Conservation (phyloP, 2,888 invertebrate genomes). For the Ormia ochracea region DNA sequence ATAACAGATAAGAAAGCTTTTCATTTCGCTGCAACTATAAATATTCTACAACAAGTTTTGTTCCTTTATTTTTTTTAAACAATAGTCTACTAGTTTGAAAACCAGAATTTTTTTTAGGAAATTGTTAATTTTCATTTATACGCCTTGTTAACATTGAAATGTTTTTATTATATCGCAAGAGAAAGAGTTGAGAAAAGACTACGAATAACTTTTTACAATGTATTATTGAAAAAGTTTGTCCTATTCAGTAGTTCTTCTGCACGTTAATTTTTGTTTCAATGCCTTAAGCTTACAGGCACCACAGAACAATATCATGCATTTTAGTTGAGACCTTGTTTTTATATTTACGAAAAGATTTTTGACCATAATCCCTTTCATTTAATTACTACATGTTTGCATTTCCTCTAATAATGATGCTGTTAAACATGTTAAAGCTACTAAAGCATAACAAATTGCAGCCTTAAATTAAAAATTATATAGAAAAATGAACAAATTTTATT, state of each 20-base stretch:
- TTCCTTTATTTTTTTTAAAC: too few relatives aligned
- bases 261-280: neutral
- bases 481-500: neutral
- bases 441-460: constrained; percentile 7
- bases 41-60: too few relatives aligned
- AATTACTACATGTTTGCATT: constrained; percentile 22
- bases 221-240: constrained; percentile 31
- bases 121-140: too few relatives aligned
- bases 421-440: constrained; percentile 22
- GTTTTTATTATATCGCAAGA: neutral
- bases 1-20: too few relatives aligned
- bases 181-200: neutral
- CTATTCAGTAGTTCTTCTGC: neutral
- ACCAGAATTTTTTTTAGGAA: too few relatives aligned
- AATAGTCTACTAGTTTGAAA: too few relatives aligned
- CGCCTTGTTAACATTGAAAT: too few relatives aligned
- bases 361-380: constrained; percentile 37
- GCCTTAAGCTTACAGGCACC: neutral
- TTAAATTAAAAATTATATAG: constrained; percentile 9
- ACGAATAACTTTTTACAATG: constrained; percentile 21
- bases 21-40: too few relatives aligned
- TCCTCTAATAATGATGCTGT: constrained; percentile 14
- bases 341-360: neutral
- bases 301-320: constrained; percentile 2
- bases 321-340: neutral